These are phyloP conservation scores for Mylabris phalerata DNA, from an alignment of 1,140 invertebrate genomes.

Conservation along the genomic window DNA sequence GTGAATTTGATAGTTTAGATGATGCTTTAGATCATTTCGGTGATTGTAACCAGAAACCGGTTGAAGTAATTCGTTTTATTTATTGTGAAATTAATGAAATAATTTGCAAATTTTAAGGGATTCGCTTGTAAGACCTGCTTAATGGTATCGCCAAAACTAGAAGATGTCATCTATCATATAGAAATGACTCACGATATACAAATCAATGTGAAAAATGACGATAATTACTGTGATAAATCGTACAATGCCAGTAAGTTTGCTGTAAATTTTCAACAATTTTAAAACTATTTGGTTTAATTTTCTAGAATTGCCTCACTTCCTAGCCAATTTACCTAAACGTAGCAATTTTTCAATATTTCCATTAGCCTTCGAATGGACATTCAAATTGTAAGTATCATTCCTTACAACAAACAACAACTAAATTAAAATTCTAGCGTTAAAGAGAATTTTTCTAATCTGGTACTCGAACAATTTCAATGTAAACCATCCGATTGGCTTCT, in stretches of 20 bases:
- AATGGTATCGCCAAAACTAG: constrained; percentile 1
- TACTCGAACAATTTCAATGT: constrained; percentile 38
- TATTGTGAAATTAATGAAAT: neutral
- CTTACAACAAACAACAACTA: neutral
- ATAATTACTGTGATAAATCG: constrained; percentile 8
- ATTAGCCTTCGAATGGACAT: constrained; percentile 37
- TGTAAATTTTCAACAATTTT: neutral
- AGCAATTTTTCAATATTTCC: constrained; percentile 3
- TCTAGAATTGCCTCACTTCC: constrained; percentile 17
- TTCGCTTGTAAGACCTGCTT: constrained; percentile 24
- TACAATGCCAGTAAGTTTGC: constrained; percentile 9
- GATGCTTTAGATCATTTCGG: constrained; percentile 24
- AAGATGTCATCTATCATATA: constrained; percentile 21
- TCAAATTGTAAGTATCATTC: constrained; percentile 40
- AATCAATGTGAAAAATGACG: constrained; percentile 10
- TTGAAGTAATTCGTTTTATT: constrained; percentile 1
- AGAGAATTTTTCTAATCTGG: constrained; percentile 37
- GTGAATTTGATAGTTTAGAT: neutral
- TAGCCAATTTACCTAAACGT: constrained; percentile 1
- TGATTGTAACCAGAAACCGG: constrained; percentile 24
- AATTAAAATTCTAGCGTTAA: constrained; percentile 33
- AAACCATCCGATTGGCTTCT: constrained; percentile 24
- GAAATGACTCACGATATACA: constrained; percentile 12
- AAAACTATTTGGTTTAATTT: neutral
- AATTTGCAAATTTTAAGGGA: constrained; percentile 13